Conservation (phyloP, 2,888 invertebrate genomes). For the Leptinotarsa tumamoca region DNA sequence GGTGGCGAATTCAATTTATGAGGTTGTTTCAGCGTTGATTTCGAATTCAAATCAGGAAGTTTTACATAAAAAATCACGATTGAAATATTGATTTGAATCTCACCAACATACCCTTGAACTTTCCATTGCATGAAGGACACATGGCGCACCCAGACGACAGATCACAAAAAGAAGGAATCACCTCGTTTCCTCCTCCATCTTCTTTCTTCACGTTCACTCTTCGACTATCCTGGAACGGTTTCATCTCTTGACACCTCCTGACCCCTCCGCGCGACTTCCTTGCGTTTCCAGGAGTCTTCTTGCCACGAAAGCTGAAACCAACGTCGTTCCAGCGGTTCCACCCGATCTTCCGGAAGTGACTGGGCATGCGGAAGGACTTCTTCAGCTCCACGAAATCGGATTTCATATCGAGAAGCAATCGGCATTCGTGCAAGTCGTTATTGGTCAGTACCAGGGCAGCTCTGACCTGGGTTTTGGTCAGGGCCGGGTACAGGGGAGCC, state of each 20-base stretch:
- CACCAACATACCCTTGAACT: too few relatives aligned
- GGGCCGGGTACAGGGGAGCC: slow-evolving; percentile 33
- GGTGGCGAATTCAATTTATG: too few relatives aligned
- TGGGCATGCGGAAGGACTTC: slow-evolving; percentile 7
- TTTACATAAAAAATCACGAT: too few relatives aligned
- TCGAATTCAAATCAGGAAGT: too few relatives aligned
- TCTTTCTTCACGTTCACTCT: too few relatives aligned
- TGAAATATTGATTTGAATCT: too few relatives aligned
- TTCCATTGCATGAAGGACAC: too few relatives aligned
- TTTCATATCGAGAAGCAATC: slow-evolving; percentile 39
- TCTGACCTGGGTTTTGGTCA: slow-evolving; percentile 38
- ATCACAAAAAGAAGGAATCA: too few relatives aligned
- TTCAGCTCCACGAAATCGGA: slow-evolving; percentile 27
- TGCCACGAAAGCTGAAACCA: not conserved
- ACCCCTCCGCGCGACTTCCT: not conserved
- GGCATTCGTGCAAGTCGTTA: slow-evolving; percentile 43
- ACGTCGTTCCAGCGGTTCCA: not conserved
- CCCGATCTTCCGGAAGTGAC: not conserved
- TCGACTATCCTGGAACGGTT: not conserved
- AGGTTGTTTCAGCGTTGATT: too few relatives aligned
- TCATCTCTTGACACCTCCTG: not conserved
- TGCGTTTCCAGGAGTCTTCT: not conserved
- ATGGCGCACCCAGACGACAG: too few relatives aligned
- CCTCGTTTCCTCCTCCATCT: too few relatives aligned
- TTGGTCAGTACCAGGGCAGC: slow-evolving; percentile 37